These are phyloP conservation scores for Atta texana DNA, from an alignment of 1,140 invertebrate species.

Conservation along the genomic window DNA sequence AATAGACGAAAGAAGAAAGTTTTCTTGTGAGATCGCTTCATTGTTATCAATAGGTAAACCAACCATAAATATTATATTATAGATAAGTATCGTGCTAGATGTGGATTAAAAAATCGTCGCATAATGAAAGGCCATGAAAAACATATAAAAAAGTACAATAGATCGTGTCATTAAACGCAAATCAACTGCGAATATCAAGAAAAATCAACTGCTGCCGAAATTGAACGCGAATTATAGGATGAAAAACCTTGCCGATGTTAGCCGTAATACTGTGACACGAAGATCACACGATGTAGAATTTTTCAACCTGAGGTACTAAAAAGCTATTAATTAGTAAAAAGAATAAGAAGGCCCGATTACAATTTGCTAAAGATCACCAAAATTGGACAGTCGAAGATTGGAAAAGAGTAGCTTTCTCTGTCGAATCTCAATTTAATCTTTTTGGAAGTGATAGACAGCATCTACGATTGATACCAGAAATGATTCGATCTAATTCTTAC, in stretches of 20 bases:
- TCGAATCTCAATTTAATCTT: too few relatives aligned
- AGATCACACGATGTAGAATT: not conserved
- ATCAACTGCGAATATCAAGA: not conserved
- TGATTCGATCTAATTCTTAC: too few relatives aligned
- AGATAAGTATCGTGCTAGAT: not conserved
- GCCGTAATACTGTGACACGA: not conserved
- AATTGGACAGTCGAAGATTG: too few relatives aligned
- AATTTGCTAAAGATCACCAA: too few relatives aligned
- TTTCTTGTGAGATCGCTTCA: not conserved
- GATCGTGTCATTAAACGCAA: not conserved
- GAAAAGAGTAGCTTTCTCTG: too few relatives aligned
- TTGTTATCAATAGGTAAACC: not conserved
- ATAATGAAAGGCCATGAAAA: not conserved
- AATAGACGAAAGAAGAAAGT: not conserved
- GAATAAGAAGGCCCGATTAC: not conserved
- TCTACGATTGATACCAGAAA: too few relatives aligned
- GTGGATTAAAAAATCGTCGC: not conserved
- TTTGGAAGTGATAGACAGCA: too few relatives aligned
- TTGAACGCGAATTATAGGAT: not conserved
- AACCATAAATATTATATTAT: not conserved
- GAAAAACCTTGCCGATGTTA: not conserved
- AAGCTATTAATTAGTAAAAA: not conserved
- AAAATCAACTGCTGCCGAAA: not conserved
- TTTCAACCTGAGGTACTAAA: not conserved
- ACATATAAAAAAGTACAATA: too few relatives aligned